Percentiles rank a stretch among this genome's conserved stretches.
These are phyloP conservation scores for Balaeniceps rex DNA, from an alignment of 2,113 vertebrate species.

Conservation along the genomic window DNA sequence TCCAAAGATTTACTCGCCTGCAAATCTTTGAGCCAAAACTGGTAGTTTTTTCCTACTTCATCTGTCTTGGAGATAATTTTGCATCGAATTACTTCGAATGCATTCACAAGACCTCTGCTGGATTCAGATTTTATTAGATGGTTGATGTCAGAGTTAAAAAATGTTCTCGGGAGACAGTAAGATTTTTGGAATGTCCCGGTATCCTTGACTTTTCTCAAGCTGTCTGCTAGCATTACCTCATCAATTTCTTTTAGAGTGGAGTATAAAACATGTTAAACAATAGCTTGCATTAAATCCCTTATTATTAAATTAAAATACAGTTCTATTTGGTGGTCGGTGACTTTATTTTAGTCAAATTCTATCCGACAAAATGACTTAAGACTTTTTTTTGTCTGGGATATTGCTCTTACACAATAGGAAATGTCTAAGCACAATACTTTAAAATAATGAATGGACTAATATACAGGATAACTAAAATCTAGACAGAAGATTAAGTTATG, in stretches of 20 bases:
- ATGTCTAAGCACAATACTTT: neutral
- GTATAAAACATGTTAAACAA: conserved; percentile 37
- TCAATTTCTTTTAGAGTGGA: conserved; percentile 26
- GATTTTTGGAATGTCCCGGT: conserved; percentile 47
- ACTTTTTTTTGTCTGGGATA: neutral
- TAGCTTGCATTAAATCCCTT: neutral
- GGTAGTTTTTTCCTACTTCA: conserved; percentile 42
- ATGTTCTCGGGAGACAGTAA: conserved; percentile 56
- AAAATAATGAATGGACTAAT: neutral
- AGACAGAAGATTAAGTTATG: neutral
- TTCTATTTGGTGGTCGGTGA: neutral
- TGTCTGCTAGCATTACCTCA: conserved; percentile 54
- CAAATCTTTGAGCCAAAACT: neutral
- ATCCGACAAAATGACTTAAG: neutral
- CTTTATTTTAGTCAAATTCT: neutral
- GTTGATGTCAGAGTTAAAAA: conserved; percentile 62
- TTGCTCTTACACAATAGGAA: conserved; percentile 14
- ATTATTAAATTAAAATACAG: conserved; percentile 1
- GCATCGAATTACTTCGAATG: conserved; percentile 17
- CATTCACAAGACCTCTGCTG: conserved; percentile 41
- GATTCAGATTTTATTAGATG: conserved; percentile 31
- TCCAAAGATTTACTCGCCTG: neutral
- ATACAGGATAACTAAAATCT: neutral
- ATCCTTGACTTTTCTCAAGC: conserved; percentile 43
- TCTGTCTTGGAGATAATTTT: conserved; percentile 54